These are phyloP conservation scores for Eilema caniola DNA, from an alignment of 2,888 invertebrate genomes.

Conservation along the genomic window DNA sequence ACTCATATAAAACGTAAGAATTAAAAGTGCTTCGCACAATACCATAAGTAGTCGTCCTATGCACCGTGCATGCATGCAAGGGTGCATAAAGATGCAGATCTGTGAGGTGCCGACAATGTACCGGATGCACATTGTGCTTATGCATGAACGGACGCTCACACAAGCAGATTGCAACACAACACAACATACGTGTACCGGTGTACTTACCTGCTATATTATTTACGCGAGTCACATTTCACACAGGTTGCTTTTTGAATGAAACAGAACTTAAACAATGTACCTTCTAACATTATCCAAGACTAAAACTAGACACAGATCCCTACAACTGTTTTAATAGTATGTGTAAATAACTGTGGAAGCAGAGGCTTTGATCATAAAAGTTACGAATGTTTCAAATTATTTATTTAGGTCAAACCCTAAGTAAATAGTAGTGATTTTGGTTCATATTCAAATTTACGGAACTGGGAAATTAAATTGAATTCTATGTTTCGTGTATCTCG, in stretches of 20 bases:
- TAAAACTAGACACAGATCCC: too few species aligned
- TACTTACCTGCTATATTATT: not conserved
- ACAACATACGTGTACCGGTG: not conserved
- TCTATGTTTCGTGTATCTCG: too few species aligned
- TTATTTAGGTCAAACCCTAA: too few species aligned
- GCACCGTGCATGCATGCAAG: constrained; percentile 31
- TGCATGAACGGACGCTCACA: constrained; percentile 39
- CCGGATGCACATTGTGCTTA: constrained; percentile 59
- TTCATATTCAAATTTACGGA: too few species aligned
- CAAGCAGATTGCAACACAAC: constrained; percentile 12
- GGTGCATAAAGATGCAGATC: constrained; percentile 64
- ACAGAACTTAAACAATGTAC: not conserved
- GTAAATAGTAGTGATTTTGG: too few species aligned
- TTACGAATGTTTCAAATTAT: not conserved
- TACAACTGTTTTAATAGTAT: too few species aligned
- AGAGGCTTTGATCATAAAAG: too few species aligned
- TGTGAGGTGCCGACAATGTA: constrained; percentile 51
- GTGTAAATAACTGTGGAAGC: too few species aligned
- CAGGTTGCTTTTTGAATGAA: not conserved
- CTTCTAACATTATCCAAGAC: too few species aligned
- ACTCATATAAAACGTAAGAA: not conserved
- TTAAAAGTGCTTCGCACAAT: constrained; percentile 5
- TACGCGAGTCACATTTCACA: constrained; percentile 1
- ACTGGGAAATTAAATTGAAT: not conserved
- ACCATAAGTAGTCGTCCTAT: constrained; percentile 27